Base-by-base conservation (phyloP, 2,888 invertebrate species). In the Pseudococcus viburni region DNA sequence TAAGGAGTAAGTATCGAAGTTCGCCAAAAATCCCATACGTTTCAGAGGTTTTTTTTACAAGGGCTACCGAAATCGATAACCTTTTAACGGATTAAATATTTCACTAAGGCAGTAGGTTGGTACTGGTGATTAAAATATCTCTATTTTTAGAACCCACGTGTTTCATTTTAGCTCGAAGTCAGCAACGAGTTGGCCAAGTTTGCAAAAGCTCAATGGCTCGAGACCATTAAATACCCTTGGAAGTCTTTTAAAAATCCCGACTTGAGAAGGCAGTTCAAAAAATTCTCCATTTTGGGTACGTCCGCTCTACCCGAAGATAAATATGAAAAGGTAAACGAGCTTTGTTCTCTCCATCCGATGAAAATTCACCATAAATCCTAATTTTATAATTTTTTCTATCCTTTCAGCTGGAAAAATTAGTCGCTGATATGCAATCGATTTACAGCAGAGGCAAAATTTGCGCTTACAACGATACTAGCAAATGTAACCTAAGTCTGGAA, bases 371-470 rank as follows among this genome's bases (percentile, higher is more conserved):
- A n/a, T n/a, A n/a, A n/a, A 19, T 5, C n/a, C 19, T 1, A 59
- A n/a, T 59, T 33, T 33, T 9, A 42, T 9, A 42, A n/a, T n/a
- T 9, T 59, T 59, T 22, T 22, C 22, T 64, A 2, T 39, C 73
- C 33, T 33, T 73, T 73, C 89, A 92, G 91, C 92, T 94, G 59
- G 93, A 94, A 91, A 93, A 94, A 90, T 93, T 94, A 0, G 92
- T 95, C 1, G 94, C 94, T 0, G 93, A 94, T 8, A 96, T 97
- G 96, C 94, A 95, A 90, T 93, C 94, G 0, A 95, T 95, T 90
- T 96, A 95, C 91, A 94, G 96, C 0, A 96, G 94, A 15, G 94
- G 96, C 0, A 96, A 95, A 91, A 94, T 96, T 22, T 96, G 96
- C 90, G 94, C 94, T n/a, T 96, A 92, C 90, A 93, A 93, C 64